Conservation (phyloP, 2,113 vertebrate species). For the Rattus norvegicus region GRCr8 NC_086023.1:113332501-113333000, state of each 20-base stretch:
- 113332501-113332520: background rate
- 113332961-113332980: background rate
- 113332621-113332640: constrained; percentile 2
- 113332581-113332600: background rate
- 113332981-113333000: constrained; percentile 34
- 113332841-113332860: background rate
- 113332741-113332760: constrained; percentile 42
- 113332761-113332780: constrained; percentile 34
- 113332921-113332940: background rate
- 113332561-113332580: background rate
- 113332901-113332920: background rate
- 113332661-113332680: constrained; percentile 1
- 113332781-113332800: background rate
- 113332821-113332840: background rate
- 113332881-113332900: background rate
- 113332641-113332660: background rate
- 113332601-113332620: background rate
- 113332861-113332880: background rate
- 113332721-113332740: constrained; percentile 2
- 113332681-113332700: constrained; percentile 41
- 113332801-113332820: background rate
- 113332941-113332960: constrained; percentile 33
- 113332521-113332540: background rate
- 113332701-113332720: constrained; percentile 53
- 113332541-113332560: background rate